Percentiles rank a stretch among this genome's conserved stretches.
These are phyloP conservation scores for Terrapene triunguis DNA, from an alignment of 2,113 vertebrate species.

Conservation along the genomic window DNA sequence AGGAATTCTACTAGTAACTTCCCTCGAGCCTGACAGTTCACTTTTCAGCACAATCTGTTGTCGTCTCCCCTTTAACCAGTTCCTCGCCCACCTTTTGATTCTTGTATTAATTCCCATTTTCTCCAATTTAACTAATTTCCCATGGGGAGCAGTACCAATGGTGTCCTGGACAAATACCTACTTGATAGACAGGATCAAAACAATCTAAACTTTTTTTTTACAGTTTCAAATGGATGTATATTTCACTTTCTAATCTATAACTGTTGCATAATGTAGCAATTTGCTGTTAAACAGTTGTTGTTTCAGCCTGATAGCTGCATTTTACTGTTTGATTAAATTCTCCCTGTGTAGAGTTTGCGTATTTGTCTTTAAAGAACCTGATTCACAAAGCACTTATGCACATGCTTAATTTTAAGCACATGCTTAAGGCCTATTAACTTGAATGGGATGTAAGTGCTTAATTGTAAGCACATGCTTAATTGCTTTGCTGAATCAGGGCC, in stretches of 20 bases:
- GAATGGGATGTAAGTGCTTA: not conserved
- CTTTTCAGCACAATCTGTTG: too few relatives aligned
- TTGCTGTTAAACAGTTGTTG: not conserved
- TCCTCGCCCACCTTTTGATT: too few relatives aligned
- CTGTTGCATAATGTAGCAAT: not conserved
- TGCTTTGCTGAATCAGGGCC: not conserved
- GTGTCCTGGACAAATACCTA: not conserved
- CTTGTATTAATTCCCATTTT: too few relatives aligned
- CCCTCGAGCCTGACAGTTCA: too few relatives aligned
- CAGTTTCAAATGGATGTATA: not conserved
- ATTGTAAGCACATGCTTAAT: not conserved
- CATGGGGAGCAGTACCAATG: not conserved
- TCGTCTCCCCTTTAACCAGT: too few relatives aligned
- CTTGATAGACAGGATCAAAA: too few relatives aligned
- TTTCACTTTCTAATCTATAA: conserved; percentile 38
- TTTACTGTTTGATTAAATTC: not conserved
- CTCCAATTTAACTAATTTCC: too few relatives aligned
- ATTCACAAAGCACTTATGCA: fast-evolving
- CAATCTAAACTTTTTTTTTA: not conserved
- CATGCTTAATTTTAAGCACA: not conserved
- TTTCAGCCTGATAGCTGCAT: not conserved
- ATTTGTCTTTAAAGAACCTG: not conserved
- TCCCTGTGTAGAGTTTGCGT: not conserved
- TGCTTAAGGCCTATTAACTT: too few relatives aligned
- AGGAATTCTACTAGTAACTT: too few relatives aligned